Percentiles rank a stretch among this genome's conserved stretches.
These are phyloP conservation scores for Lagopus leucura DNA, from an alignment of 2,113 vertebrate species.

Conservation along the genomic window DNA sequence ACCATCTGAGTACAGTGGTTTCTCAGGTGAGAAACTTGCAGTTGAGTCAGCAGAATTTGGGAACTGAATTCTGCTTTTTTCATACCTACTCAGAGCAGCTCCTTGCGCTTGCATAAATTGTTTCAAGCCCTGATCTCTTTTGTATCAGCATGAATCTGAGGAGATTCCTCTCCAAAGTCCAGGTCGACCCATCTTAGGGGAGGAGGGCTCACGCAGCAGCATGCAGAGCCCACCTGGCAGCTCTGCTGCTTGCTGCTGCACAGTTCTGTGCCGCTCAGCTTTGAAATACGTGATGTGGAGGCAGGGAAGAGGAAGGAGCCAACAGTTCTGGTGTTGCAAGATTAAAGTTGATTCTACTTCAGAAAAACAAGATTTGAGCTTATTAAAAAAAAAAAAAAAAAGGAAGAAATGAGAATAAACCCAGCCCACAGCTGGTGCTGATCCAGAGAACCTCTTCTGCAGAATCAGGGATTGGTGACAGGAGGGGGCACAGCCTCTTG, in stretches of 20 bases:
- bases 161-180: background rate
- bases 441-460: background rate
- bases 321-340: background rate
- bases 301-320: background rate
- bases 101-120: background rate
- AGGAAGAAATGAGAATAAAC: background rate
- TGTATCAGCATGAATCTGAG: background rate
- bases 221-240: rapidly evolving
- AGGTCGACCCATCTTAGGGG: background rate
- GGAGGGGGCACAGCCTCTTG: background rate
- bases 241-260: background rate
- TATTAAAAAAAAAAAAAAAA: background rate
- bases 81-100: background rate
- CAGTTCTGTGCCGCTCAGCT: background rate
- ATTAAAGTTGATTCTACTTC: background rate
- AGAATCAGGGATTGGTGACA: background rate
- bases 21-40: background rate
- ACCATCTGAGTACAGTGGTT: rapidly evolving
- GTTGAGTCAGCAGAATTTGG: slow-evolving; percentile 31
- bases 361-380: background rate
- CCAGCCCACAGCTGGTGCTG: background rate
- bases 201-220: rapidly evolving
- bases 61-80: background rate
- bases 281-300: rapidly evolving
- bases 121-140: background rate